phyloP scores from a whole-genome alignment of 2,113 vertebrate species.

The Pollimyrus isidori region DNA sequence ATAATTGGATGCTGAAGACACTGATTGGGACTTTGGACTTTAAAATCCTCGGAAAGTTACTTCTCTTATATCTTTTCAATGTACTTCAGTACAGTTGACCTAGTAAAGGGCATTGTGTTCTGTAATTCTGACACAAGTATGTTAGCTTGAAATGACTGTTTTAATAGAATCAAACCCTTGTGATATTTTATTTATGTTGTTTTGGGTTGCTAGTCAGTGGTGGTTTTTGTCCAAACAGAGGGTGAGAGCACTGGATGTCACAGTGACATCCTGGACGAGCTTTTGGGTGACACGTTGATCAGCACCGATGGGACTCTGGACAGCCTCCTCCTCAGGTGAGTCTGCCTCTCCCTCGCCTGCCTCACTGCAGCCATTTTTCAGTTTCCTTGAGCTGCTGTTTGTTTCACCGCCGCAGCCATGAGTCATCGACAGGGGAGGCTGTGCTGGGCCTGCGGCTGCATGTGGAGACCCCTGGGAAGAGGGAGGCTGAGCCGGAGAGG shows the following conservation, averaged over 20 bases:
- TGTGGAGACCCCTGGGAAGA: conserved; percentile 36
- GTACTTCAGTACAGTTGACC: not conserved
- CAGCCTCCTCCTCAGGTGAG: conserved; percentile 46
- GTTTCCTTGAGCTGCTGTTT: conserved; percentile 21
- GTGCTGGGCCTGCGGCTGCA: conserved; percentile 32
- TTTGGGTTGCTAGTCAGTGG: not conserved
- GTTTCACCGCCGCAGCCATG: conserved; percentile 24
- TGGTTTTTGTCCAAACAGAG: conserved; percentile 42
- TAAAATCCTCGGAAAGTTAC: not conserved
- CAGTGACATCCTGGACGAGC: conserved; percentile 48
- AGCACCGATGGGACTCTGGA: conserved; percentile 36
- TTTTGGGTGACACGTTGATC: conserved; percentile 38
- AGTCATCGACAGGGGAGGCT: conserved; percentile 37
- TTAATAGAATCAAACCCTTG: not conserved
- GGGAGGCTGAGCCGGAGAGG: conserved; percentile 28
- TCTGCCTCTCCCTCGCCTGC: not conserved
- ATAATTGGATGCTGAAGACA: not conserved
- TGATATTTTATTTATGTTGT: not conserved
- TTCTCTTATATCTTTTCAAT: not conserved
- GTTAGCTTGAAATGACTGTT: not conserved
- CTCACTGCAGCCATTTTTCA: not conserved
- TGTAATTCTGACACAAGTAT: not conserved
- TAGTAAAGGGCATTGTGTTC: not conserved
- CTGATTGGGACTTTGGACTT: not conserved
- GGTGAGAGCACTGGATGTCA: conserved; percentile 50